These are phyloP conservation scores for Drosophila pallidifrons DNA, from an alignment of 1,140 invertebrate species.

Conservation along the genomic window DNA sequence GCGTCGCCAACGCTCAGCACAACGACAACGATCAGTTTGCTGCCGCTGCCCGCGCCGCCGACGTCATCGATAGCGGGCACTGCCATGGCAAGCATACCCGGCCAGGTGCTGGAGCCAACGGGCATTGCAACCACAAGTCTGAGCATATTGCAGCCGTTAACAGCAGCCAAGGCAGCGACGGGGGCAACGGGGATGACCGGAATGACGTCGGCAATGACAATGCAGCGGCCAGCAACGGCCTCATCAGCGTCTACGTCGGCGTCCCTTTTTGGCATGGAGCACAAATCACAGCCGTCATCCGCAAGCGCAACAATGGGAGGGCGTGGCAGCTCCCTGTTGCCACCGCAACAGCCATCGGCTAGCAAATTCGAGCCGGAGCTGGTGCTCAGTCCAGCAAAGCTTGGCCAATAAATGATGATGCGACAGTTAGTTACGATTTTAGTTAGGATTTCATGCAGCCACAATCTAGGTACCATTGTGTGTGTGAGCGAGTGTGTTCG, in stretches of 20 bases:
- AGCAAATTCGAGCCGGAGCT: conserved; percentile 81
- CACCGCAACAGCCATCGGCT: conserved; percentile 30
- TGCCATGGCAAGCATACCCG: conserved; percentile 56
- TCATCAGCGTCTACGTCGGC: conserved; percentile 38
- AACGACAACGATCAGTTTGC: conserved; percentile 70
- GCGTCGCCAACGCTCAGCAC: conserved; percentile 44
- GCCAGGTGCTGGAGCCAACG: conserved; percentile 65
- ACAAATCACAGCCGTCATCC: conserved; percentile 74
- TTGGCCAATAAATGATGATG: conserved; percentile 74
- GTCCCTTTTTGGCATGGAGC: conserved; percentile 49
- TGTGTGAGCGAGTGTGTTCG: not conserved
- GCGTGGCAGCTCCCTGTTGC: conserved; percentile 54
- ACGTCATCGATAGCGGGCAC: conserved; percentile 22
- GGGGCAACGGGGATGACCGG: not conserved
- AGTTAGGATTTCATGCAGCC: conserved; percentile 65
- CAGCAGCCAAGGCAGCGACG: conserved; percentile 22
- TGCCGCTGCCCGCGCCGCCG: conserved; percentile 69
- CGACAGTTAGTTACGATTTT: conserved; percentile 64
- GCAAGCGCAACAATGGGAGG: conserved; percentile 54
- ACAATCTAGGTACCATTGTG: conserved; percentile 49
- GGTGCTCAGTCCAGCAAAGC: conserved; percentile 84
- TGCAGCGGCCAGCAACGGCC: conserved; percentile 31
- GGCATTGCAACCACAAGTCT: conserved; percentile 62
- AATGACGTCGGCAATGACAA: not conserved
- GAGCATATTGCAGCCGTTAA: conserved; percentile 66